Evolutionary conservation across 1,140 invertebrate species (phyloP), one percentile per base, ranked within the genome.

Genomic region (Lasaia peninsularis): DNA sequence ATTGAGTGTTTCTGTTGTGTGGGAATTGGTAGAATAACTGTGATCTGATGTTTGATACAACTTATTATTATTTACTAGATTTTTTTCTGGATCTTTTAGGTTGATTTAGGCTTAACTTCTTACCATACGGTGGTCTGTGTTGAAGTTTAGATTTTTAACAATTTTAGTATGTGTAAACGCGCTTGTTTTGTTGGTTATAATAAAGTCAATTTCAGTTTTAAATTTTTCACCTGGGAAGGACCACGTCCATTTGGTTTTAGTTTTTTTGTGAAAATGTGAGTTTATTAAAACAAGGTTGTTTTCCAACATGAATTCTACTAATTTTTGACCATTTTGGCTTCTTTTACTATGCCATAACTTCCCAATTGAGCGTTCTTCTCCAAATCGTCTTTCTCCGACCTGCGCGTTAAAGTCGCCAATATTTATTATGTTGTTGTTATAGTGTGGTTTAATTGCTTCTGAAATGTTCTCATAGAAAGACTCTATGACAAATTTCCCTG

Each of bases 351-450:
- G 10, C n/a, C 49, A 58, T 4, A 63, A 67, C 11, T 53, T 54
- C 6, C 63, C 64, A 2, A 70, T 53, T 57, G 34, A 35, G 11
- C 7, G 16, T 57, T 66, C 60, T 28, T 35, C 33, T 33, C 65
- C 64, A 7, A 63, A 33, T 33, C 60, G 58, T 10, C 61, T 16
- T 61, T 67, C 20, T 63, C 60, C n/a, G n/a, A n/a, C n/a, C n/a
- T n/a, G n/a, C n/a, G n/a, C n/a, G n/a, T n/a, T n/a, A n/a, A n/a
- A n/a, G n/a, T 67, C 61, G 0, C 65, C 65, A 60, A 67, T 63
- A 2, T 63, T 6, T 31, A 65, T 63, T 20, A 63, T 59, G 12
- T 66, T 51, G 31, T 63, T 66, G 28, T 63, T 33, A 11, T 10
- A 48, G 31, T 62, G 37, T n/a, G n/a, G 20, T 51, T 31, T 51